Evolutionary conservation across 2,797 vertebrate genomes (phyloP).

Genomic region (Limosa lapponica): DNA sequence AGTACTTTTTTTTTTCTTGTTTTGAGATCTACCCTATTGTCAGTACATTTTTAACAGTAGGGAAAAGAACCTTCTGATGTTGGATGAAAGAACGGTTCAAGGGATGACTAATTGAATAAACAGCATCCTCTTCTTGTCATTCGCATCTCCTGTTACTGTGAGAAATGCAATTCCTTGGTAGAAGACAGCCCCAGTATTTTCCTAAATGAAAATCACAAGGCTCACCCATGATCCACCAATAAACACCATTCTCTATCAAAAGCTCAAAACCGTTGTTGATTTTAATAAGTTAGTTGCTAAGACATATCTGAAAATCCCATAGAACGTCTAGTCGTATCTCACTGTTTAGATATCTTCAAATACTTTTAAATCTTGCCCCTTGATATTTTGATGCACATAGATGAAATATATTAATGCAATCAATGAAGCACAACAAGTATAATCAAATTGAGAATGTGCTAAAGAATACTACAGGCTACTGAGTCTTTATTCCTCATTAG

Average conservation of each 20-base stretch:
- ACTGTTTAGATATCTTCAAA: not conserved
- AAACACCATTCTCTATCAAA: not conserved
- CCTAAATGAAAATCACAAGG: not conserved
- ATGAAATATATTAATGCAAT: not conserved
- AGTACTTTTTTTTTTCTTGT: not conserved
- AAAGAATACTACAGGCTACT: not conserved
- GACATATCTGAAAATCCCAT: not conserved
- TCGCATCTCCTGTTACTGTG: not conserved
- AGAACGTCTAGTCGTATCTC: not conserved
- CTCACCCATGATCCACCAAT: not conserved
- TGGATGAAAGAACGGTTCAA: not conserved
- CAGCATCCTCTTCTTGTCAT: not conserved
- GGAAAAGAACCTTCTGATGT: not conserved
- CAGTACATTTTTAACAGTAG: not conserved
- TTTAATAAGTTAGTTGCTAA: not conserved
- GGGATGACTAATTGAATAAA: not conserved
- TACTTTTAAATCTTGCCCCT: not conserved
- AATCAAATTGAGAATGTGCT: not conserved
- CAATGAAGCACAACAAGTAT: not conserved
- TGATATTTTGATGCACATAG: not conserved
- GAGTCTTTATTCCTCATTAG: not conserved
- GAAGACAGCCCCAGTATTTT: not conserved
- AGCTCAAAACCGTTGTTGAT: not conserved
- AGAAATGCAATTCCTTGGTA: not conserved
- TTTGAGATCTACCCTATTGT: not conserved